Conservation (phyloP, 1,140 invertebrate species). For the Campoletis sonorensis region DNA sequence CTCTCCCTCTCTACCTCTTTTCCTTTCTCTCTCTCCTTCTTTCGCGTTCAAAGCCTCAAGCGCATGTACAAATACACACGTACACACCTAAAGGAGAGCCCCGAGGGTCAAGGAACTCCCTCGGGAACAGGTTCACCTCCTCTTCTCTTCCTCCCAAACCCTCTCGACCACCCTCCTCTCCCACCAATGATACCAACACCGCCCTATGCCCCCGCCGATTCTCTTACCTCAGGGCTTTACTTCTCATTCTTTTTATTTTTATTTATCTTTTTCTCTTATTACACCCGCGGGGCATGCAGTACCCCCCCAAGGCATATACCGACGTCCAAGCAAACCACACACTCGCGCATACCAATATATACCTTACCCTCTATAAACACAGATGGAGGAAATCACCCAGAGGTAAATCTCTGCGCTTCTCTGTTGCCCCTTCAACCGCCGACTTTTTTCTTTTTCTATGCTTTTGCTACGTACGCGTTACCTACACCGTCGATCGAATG, state of each 20-base stretch:
- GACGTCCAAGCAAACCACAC: constrained; percentile 41
- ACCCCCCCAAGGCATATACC: constrained; percentile 40
- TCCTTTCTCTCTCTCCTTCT: constrained; percentile 46
- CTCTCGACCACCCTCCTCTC: constrained; percentile 43
- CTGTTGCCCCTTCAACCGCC: no score
- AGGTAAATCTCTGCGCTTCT: constrained; percentile 18
- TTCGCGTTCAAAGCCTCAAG: constrained; percentile 53
- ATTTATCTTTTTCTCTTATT: constrained; percentile 68
- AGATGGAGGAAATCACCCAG: neutral
- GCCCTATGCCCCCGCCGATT: constrained; percentile 66
- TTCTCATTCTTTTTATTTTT: constrained; percentile 54
- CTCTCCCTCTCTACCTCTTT: neutral
- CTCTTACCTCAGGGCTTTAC: constrained; percentile 68
- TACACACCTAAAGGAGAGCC: constrained; percentile 57
- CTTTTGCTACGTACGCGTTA: no score
- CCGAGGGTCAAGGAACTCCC: constrained; percentile 76
- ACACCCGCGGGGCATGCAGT: constrained; percentile 63
- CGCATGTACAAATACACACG: constrained; percentile 9
- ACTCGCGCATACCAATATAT: constrained; percentile 33
- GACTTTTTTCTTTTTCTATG: no score
- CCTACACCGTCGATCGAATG: no score
- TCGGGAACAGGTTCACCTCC: constrained; percentile 77
- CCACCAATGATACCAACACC: constrained; percentile 43
- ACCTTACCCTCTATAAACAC: neutral
- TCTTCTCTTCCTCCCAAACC: constrained; percentile 57